Evolutionary conservation across 2,797 vertebrate species (phyloP).

Genomic region (Anguilla anguilla): DNA sequence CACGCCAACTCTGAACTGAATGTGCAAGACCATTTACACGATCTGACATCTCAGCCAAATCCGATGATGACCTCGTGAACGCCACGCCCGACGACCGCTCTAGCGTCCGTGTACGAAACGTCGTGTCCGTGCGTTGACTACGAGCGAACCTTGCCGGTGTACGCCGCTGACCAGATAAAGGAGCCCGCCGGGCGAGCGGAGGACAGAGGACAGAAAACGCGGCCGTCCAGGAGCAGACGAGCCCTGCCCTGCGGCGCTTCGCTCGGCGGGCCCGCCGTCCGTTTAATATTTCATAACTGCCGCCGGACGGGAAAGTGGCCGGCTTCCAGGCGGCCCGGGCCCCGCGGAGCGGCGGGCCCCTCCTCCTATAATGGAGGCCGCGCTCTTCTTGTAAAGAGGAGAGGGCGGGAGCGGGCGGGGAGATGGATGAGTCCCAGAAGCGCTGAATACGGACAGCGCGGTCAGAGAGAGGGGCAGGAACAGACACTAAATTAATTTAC

Average conservation of each 20-base stretch:
- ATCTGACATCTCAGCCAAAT: not conserved
- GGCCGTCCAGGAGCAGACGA: not conserved
- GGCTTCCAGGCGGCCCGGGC: not conserved
- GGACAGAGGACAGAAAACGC: not conserved
- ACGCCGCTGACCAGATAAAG: not conserved
- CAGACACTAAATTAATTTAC: conserved; percentile 73
- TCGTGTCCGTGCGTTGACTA: too few species aligned
- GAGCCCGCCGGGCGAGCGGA: not conserved
- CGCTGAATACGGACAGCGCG: conserved; percentile 64
- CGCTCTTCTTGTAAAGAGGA: conserved; percentile 5
- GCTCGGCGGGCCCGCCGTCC: not conserved
- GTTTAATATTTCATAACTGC: conserved; percentile 1
- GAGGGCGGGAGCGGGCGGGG: conserved; percentile 50
- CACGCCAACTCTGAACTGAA: not conserved
- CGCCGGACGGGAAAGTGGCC: not conserved
- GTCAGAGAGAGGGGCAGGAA: conserved; percentile 58
- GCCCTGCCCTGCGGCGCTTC: not conserved
- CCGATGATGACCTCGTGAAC: not conserved
- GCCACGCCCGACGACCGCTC: not conserved
- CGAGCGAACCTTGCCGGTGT: not conserved
- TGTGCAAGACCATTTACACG: not conserved
- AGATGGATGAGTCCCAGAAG: conserved; percentile 71
- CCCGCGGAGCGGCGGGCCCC: not conserved
- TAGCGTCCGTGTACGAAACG: too few species aligned
- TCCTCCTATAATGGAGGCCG: not conserved